phyloP scores from a whole-genome alignment of 1,140 invertebrate genomes.

The Xylocopa sonorina region DNA sequence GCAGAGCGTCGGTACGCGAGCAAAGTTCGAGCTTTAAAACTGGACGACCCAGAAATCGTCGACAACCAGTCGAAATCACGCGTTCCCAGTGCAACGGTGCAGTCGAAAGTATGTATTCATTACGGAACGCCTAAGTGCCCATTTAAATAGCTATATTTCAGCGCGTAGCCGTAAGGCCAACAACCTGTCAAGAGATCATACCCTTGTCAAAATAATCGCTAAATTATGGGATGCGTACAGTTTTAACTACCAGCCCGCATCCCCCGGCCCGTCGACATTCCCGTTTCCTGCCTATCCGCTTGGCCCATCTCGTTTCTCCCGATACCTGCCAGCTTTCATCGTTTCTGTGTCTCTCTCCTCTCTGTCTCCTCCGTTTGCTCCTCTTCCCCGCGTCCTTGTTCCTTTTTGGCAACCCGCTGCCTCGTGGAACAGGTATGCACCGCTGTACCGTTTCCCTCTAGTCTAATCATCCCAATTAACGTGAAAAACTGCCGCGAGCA shows the following conservation, averaged over 20 bases:
- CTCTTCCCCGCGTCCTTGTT: not conserved
- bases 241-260: slow-evolving; percentile 71
- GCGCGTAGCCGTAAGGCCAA: slow-evolving; percentile 73
- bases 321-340: slow-evolving; percentile 51
- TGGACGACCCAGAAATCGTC: not conserved
- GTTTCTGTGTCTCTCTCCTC: slow-evolving; percentile 24
- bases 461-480: too few species aligned
- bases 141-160: slow-evolving; percentile 76
- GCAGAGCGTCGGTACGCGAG: too few species aligned
- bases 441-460: too few species aligned
- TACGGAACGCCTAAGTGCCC: slow-evolving; percentile 66
- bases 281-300: slow-evolving; percentile 72
- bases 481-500: too few species aligned
- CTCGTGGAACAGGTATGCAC: slow-evolving; percentile 23
- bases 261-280: slow-evolving; percentile 67
- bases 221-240: slow-evolving; percentile 79
- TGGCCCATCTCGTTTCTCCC: slow-evolving; percentile 59
- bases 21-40: too few species aligned
- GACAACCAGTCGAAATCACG: slow-evolving; percentile 10
- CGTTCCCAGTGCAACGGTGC: slow-evolving; percentile 8
- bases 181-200: slow-evolving; percentile 78
- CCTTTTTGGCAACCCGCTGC: slow-evolving; percentile 3
- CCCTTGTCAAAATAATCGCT: slow-evolving; percentile 81
- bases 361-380: not conserved
- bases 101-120: slow-evolving; percentile 63